Percentiles rank a stretch among this genome's conserved stretches.
phyloP scores from a whole-genome alignment of 2,113 vertebrate species.

The Trochalopteron elliotii region DNA sequence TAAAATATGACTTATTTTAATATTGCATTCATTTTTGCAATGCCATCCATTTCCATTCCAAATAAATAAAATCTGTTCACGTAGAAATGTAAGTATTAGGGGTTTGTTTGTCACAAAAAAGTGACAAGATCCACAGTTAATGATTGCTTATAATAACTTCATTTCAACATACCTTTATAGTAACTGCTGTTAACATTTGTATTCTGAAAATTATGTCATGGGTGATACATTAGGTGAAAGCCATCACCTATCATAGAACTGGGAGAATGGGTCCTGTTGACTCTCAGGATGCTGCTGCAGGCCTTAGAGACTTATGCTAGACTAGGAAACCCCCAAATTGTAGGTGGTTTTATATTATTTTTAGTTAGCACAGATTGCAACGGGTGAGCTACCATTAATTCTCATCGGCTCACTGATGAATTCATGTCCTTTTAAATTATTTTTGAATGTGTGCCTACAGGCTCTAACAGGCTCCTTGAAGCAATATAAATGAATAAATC shows the following conservation, averaged over 20 bases:
- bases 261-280: background rate
- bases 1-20: background rate
- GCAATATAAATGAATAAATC: conserved; percentile 47
- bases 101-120: background rate
- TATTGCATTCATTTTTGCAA: background rate
- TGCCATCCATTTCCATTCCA: background rate
- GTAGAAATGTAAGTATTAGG: background rate
- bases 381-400: background rate
- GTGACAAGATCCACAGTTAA: background rate
- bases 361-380: background rate
- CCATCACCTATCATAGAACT: background rate
- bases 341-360: background rate
- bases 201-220: background rate
- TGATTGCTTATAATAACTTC: background rate
- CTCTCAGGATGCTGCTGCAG: background rate
- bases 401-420: background rate
- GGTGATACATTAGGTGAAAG: background rate
- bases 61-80: background rate
- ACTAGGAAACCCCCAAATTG: background rate
- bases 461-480: background rate
- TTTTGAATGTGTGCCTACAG: conserved; percentile 22
- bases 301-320: background rate
- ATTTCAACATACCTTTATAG: background rate
- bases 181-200: background rate
- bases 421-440: conserved; percentile 35